Base-by-base conservation (phyloP, 2,888 invertebrate species). In the Ametastegia equiseti region DNA sequence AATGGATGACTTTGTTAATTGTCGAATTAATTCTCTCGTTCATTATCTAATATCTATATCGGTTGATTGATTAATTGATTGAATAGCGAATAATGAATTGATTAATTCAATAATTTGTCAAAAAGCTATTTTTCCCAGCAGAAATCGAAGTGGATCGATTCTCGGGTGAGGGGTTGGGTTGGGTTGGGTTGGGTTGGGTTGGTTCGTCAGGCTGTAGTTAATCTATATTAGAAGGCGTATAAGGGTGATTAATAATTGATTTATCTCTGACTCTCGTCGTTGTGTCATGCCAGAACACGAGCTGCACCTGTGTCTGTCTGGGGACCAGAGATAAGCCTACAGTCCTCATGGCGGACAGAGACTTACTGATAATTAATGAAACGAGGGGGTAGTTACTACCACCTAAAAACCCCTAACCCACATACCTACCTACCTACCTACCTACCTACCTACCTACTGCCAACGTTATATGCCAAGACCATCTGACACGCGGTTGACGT, bases 291-390 rank as follows among this genome's bases (percentile, higher is more conserved):
- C n/a, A n/a, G n/a, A n/a, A n/a, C n/a, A n/a, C n/a, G n/a, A 23
- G 23, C 7, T 15, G 27, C 71, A 71, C 71, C 71, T 71, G 71
- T 47, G 71, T 36, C 71, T 39, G 75, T 71, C 71, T 47, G 71
- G 71, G 71, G 13, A n/a, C 27, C 30, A 15, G 47, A 71, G 71
- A 71, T 71, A 71, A 71, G 71, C 67, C 67, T 42, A n/a, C 2
- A 15, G 39, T 67, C 36, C n/a, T 39, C 67, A 23, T 67, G 36
- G 67, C 39, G 39, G 67, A 11, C 15, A n/a, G 27, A 30, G 71
- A 36, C 65, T 67, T 39, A 39, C 65, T 39, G 65, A 23, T 75
- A 75, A 75, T 75, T 75, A 75, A 75, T 75, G 75, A 75, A 75
- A 75, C 47, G n/a, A n/a, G n/a, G n/a, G n/a, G n/a, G n/a, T n/a